Conservation (phyloP, 2,113 vertebrate species). For the Trichechus manatus region DNA sequence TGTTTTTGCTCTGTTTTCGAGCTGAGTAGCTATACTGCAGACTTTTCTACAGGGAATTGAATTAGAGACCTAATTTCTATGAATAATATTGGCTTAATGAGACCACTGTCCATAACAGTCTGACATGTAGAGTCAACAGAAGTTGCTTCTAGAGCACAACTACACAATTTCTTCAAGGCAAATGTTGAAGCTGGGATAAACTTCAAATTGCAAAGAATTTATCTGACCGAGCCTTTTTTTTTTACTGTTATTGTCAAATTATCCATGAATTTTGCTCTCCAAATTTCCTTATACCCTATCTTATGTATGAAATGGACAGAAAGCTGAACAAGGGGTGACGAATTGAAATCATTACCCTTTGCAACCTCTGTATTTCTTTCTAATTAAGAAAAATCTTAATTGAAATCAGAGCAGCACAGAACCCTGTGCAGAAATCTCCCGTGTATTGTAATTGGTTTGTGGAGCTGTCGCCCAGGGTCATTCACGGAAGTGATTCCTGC, state of each 20-base stretch:
- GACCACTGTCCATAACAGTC: background rate
- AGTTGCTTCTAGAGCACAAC: constrained; percentile 42
- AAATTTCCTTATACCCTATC: constrained; percentile 66
- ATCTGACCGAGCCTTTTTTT: constrained; percentile 25
- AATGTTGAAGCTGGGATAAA: constrained; percentile 48
- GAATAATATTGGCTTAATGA: background rate
- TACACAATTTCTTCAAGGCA: constrained; percentile 1
- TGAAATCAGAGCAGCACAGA: constrained; percentile 76
- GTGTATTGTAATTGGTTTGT: constrained; percentile 78
- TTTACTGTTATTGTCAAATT: constrained; percentile 5
- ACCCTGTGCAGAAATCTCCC: constrained; percentile 62
- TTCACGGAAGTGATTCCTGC: constrained; percentile 48
- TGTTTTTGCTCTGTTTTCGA: constrained; percentile 18
- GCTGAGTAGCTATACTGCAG: background rate
- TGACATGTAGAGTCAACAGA: constrained; percentile 4
- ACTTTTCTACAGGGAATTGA: constrained; percentile 44
- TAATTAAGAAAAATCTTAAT: constrained; percentile 81
- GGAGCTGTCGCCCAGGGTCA: constrained; percentile 54
- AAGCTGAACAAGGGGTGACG: constrained; percentile 60
- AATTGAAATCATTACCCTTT: constrained; percentile 66
- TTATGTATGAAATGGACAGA: constrained; percentile 73
- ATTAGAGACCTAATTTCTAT: constrained; percentile 35
- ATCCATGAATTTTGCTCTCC: constrained; percentile 41
- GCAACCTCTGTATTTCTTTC: constrained; percentile 71
- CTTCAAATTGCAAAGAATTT: background rate